Conservation (phyloP, 2,888 invertebrate genomes). For the Xylota segnis region DNA sequence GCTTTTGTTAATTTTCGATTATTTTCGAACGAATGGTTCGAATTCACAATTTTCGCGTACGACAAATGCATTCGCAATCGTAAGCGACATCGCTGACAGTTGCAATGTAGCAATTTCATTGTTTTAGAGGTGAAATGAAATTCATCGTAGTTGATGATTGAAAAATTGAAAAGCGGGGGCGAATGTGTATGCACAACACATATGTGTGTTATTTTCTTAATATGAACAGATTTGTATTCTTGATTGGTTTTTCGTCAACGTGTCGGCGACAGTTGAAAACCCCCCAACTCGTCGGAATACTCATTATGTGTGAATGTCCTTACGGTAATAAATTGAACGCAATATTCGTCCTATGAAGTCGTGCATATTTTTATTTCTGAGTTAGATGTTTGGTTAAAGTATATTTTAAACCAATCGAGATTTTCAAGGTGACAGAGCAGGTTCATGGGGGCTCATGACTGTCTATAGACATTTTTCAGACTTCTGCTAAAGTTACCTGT, state of each 20-base stretch:
- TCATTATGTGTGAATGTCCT: too few relatives aligned
- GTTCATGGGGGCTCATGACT: too few relatives aligned
- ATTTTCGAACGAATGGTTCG: slow-evolving; percentile 45
- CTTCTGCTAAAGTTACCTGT: too few relatives aligned
- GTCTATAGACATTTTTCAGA: too few relatives aligned
- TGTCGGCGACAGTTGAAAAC: not conserved
- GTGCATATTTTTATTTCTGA: too few relatives aligned
- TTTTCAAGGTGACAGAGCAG: too few relatives aligned
- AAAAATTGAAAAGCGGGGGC: slow-evolving; percentile 1
- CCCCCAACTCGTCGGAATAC: not conserved
- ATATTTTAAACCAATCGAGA: too few relatives aligned
- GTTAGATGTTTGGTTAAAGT: too few relatives aligned
- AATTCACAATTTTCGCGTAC: slow-evolving; percentile 56
- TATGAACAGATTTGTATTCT: slow-evolving; percentile 21
- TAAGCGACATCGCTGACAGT: slow-evolving; percentile 40
- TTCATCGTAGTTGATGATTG: slow-evolving; percentile 15
- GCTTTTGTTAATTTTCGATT: slow-evolving; percentile 71
- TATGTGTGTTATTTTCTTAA: slow-evolving; percentile 26
- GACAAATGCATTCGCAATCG: slow-evolving; percentile 54
- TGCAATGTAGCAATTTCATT: slow-evolving; percentile 1
- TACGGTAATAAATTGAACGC: too few relatives aligned
- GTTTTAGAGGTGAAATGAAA: slow-evolving; percentile 23
- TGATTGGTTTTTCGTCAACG: slow-evolving; percentile 24
- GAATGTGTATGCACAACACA: not conserved
- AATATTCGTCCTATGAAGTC: too few relatives aligned